Conservation (phyloP, 2,797 vertebrate genomes). For the Gymnoscopelus braueri region DNA sequence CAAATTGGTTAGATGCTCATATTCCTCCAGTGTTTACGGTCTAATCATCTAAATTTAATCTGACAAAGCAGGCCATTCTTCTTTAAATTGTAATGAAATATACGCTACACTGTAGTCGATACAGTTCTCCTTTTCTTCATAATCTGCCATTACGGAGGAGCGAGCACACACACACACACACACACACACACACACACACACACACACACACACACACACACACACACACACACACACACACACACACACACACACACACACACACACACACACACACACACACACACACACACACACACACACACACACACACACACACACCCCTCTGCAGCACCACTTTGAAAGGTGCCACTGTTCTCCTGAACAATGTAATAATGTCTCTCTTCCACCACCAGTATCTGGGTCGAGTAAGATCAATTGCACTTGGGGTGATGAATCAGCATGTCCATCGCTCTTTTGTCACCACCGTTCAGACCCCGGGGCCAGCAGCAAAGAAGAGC, state of each 20-base stretch:
- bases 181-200: conserved; percentile 42
- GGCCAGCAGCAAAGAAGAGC: conserved; percentile 54
- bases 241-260: too few relatives aligned
- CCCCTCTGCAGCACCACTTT: conserved; percentile 49
- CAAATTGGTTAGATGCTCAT: conserved; percentile 1
- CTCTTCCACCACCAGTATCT: conserved; percentile 63
- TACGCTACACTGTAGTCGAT: conserved; percentile 58
- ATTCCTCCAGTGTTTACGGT: too few relatives aligned
- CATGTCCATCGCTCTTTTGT: conserved; percentile 74
- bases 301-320: conserved; percentile 45
- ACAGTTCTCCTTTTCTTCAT: conserved; percentile 59
- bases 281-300: conserved; percentile 41
- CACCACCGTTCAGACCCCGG: conserved; percentile 58
- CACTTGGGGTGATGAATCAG: conserved; percentile 69
- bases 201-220: conserved; percentile 46
- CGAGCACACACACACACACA: conserved; percentile 35
- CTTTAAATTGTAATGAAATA: conserved; percentile 58
- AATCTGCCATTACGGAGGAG: conserved; percentile 58
- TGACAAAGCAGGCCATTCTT: conserved; percentile 40
- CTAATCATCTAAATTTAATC: conserved; percentile 22
- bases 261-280: too few relatives aligned
- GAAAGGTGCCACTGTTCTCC: conserved; percentile 61
- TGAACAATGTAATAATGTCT: conserved; percentile 74
- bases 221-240: conserved; percentile 43
- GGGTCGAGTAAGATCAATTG: conserved; percentile 76